Evolutionary conservation across 2,888 invertebrate species (phyloP), one percentile per base, ranked within the genome.

Genomic region (Zeuzera pyrina): DNA sequence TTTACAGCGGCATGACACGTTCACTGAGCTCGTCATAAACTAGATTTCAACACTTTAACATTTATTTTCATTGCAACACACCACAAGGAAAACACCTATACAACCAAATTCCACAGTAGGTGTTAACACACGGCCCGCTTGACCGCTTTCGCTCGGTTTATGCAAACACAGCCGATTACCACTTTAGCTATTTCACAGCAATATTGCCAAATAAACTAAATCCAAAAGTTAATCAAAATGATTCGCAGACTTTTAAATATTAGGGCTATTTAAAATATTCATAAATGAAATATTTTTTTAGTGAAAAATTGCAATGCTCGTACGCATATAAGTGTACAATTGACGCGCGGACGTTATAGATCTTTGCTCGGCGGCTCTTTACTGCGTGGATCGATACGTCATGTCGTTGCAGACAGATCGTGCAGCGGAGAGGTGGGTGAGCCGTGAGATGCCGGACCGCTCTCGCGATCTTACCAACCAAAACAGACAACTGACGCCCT

Each of bases 31-130:
- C 69, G 61, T 72, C 71, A 70, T 62, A 72, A 73, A 73, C 67
- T 60, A 70, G 69, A 74, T 81, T 74, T 77, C 76, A 55, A 70
- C 74, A 83, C 66, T 72, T 72, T 60, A 69, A 57, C 76, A 78
- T 74, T 78, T 76, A 69, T 74, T 74, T 71, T 62, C 73, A 78
- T 81, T 79, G 60, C 77, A 55, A 77, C 71, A 78, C 73, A 63
- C 47, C 66, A 68, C 53, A 57, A 62, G 64, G 59, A 68, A 69
- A 72, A 66, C 72, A 72, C 70, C 65, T 57, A 70, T 67, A 68
- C 65, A 66, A 60, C 64, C 58, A 57, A 68, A 70, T 71, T 65
- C 71, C 60, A 51, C 43, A 38, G 49, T 41, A 43, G 43, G 49
- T 50, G 57, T 57, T 53, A 57, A 57, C 63, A 56, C 61, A 63